These are phyloP conservation scores for Tiphia femorata DNA, from an alignment of 2,888 invertebrate genomes.

Conservation along the genomic window DNA sequence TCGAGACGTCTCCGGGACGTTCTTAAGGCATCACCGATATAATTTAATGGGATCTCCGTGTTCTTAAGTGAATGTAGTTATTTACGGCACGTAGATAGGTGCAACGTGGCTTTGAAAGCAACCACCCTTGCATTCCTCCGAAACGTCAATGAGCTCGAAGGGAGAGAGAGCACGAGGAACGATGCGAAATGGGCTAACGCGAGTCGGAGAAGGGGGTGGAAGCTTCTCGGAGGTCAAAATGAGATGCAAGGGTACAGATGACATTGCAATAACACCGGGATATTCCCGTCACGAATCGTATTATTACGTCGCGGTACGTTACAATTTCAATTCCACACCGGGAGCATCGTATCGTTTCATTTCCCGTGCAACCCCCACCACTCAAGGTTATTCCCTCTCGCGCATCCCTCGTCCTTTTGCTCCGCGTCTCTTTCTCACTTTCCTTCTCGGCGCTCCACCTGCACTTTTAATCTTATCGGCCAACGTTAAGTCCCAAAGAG, in stretches of 20 bases:
- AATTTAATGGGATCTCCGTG: no score
- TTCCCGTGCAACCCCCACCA: constrained; percentile 1
- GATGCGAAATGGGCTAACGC: background rate
- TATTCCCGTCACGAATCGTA: background rate
- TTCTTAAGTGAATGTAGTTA: no score
- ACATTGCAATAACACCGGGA: background rate
- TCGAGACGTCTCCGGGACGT: no score
- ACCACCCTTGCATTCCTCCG: no score
- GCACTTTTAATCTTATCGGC: background rate
- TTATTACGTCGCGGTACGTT: background rate
- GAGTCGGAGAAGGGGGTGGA: background rate
- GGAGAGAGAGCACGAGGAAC: no score
- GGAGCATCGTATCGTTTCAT: no score
- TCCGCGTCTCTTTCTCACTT: background rate
- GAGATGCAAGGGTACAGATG: background rate
- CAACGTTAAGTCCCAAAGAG: no score
- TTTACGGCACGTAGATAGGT: no score
- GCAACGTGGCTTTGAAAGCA: no score
- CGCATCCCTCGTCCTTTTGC: background rate
- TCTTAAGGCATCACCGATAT: no score
- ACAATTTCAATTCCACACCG: background rate
- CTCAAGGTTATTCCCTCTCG: constrained; percentile 9
- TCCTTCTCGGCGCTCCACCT: background rate
- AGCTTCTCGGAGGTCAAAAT: background rate
- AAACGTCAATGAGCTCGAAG: no score